Evolutionary conservation across 1,140 invertebrate genomes (phyloP).

Genomic region (Penaeus japonicus): DNA sequence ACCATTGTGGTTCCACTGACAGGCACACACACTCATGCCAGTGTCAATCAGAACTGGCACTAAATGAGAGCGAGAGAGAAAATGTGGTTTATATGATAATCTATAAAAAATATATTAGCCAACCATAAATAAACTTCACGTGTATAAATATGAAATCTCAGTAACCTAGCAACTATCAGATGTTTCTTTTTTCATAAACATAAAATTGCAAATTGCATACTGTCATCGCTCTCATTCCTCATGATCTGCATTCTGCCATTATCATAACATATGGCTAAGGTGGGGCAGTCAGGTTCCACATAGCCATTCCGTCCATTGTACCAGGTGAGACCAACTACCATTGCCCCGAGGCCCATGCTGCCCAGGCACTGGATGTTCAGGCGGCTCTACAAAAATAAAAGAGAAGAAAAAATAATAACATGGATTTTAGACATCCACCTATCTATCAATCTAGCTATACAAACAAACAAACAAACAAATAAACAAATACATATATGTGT

Average conservation of each 20-base stretch:
- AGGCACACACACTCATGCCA: conserved; percentile 80
- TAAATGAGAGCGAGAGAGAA: conserved; percentile 67
- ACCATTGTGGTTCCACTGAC: conserved; percentile 92
- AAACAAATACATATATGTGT: background rate
- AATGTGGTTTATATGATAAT: conserved; percentile 60
- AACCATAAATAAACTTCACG: too few species aligned
- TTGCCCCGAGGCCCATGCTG: conserved; percentile 64
- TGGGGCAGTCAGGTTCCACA: conserved; percentile 76
- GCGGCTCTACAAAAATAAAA: conserved; percentile 69
- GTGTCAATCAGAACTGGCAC: conserved; percentile 72
- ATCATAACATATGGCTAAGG: conserved; percentile 86
- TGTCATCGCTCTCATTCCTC: conserved; percentile 85
- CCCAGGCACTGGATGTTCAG: conserved; percentile 72
- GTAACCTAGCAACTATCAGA: too few species aligned
- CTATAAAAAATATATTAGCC: background rate
- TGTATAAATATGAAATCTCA: too few species aligned
- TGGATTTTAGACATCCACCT: background rate
- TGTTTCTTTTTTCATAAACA: background rate
- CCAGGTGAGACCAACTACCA: conserved; percentile 84
- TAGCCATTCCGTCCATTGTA: conserved; percentile 80
- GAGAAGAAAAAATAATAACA: background rate
- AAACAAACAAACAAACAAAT: too few species aligned
- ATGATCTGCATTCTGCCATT: conserved; percentile 88
- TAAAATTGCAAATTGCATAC: conserved; percentile 24
- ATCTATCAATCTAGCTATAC: background rate